Conservation (phyloP, 2,888 invertebrate genomes). For the Apantesis nais region DNA sequence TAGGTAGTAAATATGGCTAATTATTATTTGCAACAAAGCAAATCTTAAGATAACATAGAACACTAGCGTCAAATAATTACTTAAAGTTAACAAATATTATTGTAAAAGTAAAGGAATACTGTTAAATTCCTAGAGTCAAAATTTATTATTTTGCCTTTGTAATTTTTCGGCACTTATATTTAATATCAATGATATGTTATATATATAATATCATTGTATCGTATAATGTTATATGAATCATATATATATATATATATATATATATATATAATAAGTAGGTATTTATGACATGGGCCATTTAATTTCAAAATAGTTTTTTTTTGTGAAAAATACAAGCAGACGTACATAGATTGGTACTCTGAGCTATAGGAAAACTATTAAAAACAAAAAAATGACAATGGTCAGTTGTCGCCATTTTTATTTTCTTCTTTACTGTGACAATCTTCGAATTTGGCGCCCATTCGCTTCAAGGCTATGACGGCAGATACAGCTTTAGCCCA, state of each 20-base stretch:
- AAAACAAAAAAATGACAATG: constrained; percentile 13
- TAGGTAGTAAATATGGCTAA: background rate
- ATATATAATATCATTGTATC: no score
- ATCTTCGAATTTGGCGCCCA: constrained; percentile 92
- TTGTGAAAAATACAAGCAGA: background rate
- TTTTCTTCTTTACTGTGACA: constrained; percentile 52
- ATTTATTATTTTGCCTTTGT: background rate
- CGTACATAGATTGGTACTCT: background rate
- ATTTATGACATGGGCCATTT: background rate
- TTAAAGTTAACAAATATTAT: constrained; percentile 28
- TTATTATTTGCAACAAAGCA: constrained; percentile 10
- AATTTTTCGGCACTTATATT: background rate
- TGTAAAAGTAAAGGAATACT: constrained; percentile 24
- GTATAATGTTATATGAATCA: background rate
- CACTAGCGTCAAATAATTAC: constrained; percentile 42
- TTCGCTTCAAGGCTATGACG: constrained; percentile 93
- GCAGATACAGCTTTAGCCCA: constrained; percentile 96
- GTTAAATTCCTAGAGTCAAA: background rate
- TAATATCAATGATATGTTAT: no score
- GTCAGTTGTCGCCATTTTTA: constrained; percentile 47
- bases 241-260: background rate
- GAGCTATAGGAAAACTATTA: constrained; percentile 25
- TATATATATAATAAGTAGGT: background rate
- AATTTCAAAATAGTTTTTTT: background rate
- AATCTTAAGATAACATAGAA: constrained; percentile 40